phyloP scores from a whole-genome alignment of 2,888 invertebrate genomes.

The Scaptomyza tumidula region DNA sequence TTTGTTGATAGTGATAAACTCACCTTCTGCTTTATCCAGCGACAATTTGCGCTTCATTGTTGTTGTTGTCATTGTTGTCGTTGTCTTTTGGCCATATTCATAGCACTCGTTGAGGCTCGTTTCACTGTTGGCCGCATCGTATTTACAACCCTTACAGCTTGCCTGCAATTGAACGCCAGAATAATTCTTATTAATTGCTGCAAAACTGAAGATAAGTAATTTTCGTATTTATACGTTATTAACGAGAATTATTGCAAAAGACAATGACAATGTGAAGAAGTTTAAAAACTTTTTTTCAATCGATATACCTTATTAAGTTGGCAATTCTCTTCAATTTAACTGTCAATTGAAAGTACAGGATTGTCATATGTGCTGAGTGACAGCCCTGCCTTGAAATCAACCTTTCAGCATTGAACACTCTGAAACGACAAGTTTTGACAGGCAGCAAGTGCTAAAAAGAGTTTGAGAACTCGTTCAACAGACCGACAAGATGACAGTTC shows the following conservation, averaged over 20 bases:
- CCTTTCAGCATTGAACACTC: background rate
- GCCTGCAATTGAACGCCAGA: conserved; percentile 65
- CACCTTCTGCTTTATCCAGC: conserved; percentile 76
- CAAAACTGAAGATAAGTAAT: conserved; percentile 7
- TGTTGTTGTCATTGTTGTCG: conserved; percentile 18
- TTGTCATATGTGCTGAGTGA: background rate
- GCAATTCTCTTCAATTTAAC: background rate
- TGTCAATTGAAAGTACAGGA: background rate
- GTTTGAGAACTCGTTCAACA: background rate
- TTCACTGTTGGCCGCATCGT: conserved; percentile 82
- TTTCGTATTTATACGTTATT: conserved; percentile 13
- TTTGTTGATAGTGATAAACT: conserved; percentile 34
- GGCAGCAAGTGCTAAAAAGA: background rate
- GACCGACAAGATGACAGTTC: background rate
- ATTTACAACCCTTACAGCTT: conserved; percentile 83
- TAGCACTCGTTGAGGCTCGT: conserved; percentile 80
- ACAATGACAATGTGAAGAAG: background rate
- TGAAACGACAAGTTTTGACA: background rate
- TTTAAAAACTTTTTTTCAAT: background rate
- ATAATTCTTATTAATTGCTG: conserved; percentile 28
- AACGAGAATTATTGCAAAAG: background rate
- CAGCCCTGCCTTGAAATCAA: background rate
- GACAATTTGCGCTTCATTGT: conserved; percentile 55
- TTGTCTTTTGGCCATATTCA: conserved; percentile 71
- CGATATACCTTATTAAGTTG: background rate